Percentiles rank a stretch among this genome's conserved stretches.
phyloP scores from a whole-genome alignment of 2,888 invertebrate genomes.

The Acleris holmiana region DNA sequence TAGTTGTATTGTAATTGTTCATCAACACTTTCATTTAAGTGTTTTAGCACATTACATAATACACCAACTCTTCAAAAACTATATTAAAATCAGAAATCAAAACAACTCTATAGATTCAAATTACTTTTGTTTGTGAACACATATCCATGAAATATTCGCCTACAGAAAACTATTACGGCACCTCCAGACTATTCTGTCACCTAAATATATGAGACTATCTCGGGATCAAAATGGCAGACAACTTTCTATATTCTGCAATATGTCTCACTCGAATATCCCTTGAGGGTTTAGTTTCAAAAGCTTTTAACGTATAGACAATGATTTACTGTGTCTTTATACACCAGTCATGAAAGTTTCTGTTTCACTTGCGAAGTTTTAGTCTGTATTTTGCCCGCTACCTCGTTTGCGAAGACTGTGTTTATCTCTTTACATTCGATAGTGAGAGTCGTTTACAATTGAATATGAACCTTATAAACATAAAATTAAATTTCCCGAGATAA shows the following conservation, averaged over 20 bases:
- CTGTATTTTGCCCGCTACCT: background rate
- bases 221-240: background rate
- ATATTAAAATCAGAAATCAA: no score
- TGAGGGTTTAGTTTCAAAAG: constrained; percentile 4
- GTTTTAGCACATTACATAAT: no score
- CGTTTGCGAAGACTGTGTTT: background rate
- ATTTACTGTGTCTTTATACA: constrained; percentile 2
- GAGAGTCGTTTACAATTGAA: no score
- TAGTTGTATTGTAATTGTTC: no score
- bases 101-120: no score
- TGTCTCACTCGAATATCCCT: constrained; percentile 2
- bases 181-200: background rate
- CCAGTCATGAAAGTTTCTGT: background rate
- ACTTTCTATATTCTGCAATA: background rate
- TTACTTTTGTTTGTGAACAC: background rate
- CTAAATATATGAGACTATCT: background rate
- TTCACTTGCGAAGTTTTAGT: background rate
- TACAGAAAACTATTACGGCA: background rate
- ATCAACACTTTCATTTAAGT: no score
- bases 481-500: no score
- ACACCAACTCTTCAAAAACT: no score
- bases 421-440: no score
- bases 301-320: constrained; percentile 23
- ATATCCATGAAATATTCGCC: background rate
- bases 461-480: no score